Evolutionary conservation across 2,888 invertebrate species (phyloP).

Genomic region (Acleris cristana): DNA sequence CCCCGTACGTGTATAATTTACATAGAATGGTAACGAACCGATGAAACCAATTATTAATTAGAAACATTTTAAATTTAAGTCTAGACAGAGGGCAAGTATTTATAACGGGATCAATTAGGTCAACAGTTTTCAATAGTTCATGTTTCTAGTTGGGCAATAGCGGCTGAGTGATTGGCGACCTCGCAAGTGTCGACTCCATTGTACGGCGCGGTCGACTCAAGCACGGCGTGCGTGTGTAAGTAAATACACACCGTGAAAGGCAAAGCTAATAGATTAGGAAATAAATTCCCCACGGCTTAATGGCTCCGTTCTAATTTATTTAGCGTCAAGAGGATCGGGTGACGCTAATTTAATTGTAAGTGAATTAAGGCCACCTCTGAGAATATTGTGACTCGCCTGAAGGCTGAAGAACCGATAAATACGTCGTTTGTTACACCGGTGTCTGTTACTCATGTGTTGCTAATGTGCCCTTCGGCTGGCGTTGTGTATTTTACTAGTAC

Average conservation of each 20-base stretch:
- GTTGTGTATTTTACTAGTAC: not conserved
- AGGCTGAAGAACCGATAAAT: conserved; percentile 64
- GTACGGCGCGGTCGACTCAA: conserved; percentile 43
- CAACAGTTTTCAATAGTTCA: conserved; percentile 5
- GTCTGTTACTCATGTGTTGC: conserved; percentile 36
- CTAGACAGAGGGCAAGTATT: conserved; percentile 47
- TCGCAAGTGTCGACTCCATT: conserved; percentile 43
- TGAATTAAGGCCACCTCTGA: conserved; percentile 69
- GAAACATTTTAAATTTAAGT: conserved; percentile 33
- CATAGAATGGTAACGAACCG: too few species aligned
- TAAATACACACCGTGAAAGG: conserved; percentile 46
- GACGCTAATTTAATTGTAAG: conserved; percentile 73
- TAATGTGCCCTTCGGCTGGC: not conserved
- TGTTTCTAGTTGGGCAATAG: not conserved
- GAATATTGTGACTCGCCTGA: conserved; percentile 55
- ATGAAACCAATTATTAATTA: too few species aligned
- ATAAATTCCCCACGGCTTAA: conserved; percentile 65
- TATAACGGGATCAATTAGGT: conserved; percentile 12
- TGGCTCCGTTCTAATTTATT: conserved; percentile 70
- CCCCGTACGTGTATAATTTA: too few species aligned
- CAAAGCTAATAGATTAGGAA: conserved; percentile 62
- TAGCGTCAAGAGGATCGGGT: conserved; percentile 67
- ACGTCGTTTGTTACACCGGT: conserved; percentile 54
- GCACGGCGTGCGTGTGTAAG: conserved; percentile 40
- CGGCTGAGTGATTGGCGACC: conserved; percentile 48